Base-by-base conservation (phyloP, 1,140 invertebrate genomes). In the Anthonomus grandis region DNA sequence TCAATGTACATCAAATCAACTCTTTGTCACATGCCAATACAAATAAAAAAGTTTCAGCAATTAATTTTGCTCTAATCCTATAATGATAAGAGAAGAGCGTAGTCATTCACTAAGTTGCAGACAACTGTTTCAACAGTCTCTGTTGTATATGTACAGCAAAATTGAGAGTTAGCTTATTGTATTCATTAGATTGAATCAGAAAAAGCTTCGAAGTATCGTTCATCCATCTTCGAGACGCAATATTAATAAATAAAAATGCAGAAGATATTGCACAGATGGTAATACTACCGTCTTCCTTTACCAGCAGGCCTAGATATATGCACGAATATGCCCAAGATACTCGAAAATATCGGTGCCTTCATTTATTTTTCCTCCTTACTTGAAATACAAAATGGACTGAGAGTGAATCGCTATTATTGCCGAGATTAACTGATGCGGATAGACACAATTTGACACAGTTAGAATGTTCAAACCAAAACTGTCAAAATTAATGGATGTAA, bases 111-210 rank as follows among this genome's bases (percentile, higher is more conserved):
- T 75, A 34, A 61, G 63, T 57, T 72, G 62, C 50, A 57, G 63
- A 6, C 59, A 65, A 44, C 57, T 78, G 37, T 75, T 72, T 58
- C 66, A 75, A 51, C 69, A 76, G 61, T 76, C 61, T 62, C 48
- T 67, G 37, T 75, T 76, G 37, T 74, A 80, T 64, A 75, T 77
- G 69, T 79, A 74, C 65, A 68, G 69, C 2, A 78, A 78, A 71
- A 68, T 79, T 23, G 77, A 79, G 70, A 73, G 60, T 2, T 70
- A 76, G 60, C 55, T 72, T 37, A 61, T 78, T 12, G 49, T 67
- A 57, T 79, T 64, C 54, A 73, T 76, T 27, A 39, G 67, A 31
- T 63, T 68, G 19, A 74, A 79, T 61, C 76, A 80, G 66, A 63
- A 25, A 72, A 62, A 75, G 72, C 69, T 77, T 69, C 68, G 72